Evolutionary conservation across 2,797 vertebrate species (phyloP), one percentile per base, ranked within the genome.

Genomic region (Tolypeutes matacus): DNA sequence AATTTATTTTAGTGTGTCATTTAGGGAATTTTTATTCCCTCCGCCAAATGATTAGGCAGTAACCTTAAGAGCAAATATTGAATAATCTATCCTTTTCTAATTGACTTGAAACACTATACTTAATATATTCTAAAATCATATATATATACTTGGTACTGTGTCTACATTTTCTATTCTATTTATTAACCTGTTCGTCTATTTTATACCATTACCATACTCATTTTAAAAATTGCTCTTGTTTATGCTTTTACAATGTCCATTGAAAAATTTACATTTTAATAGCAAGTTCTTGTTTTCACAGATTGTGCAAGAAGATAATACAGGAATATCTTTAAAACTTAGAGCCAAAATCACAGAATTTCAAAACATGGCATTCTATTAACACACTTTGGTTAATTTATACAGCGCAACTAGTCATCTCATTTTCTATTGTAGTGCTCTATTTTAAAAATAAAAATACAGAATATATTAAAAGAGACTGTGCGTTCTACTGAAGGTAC

Each of bases 391-490:
- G 23, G 31, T 89, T 88, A 86, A 86, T 75, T 67, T 83, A 94
- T 78, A 73, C 65, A 93, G 58, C 9, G n/a, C 25, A 83, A 29
- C 23, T 31, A 65, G 76, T 90, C 25, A 56, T 82, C 89, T 95
- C 76, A 39, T 58, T 93, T 82, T 42, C 25, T 51, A 85, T 81
- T 78, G 5, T 75, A 23, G 18, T 69, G 5, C 84, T 84, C 58
- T 51, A 62, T 73, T 96, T 96, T 60, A 58, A 91, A 94, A 89
- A 64, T 70, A 53, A 91, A 83, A 80, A 58, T 69, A 29, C 5
- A 29, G 49, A 72, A 9, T 62, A 29, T 51, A 64, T 34, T 70
- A 49, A 82, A 78, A 56, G 49, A n/a, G 58, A 39, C n/a, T 67
- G 29, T 46, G 17, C n/a, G 0, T 73, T 78, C n/a, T 60, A 53